Evolutionary conservation across 1,140 invertebrate genomes (phyloP).

Genomic region (Elysia chlorotica): DNA sequence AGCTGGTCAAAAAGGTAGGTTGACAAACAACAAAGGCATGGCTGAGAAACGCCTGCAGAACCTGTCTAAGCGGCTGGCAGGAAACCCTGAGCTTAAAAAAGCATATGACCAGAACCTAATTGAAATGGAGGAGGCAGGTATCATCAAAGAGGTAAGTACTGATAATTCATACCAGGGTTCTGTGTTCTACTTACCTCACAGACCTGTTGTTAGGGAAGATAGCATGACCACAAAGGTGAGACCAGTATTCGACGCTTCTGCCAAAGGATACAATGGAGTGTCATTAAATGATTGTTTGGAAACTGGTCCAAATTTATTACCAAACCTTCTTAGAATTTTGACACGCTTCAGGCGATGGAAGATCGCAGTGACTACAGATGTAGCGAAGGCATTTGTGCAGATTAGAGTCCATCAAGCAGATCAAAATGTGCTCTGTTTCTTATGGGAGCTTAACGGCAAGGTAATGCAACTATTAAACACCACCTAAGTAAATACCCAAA

Average conservation of each 20-base stretch:
- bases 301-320: not conserved
- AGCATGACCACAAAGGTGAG: not conserved
- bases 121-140: not conserved
- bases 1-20: too few relatives aligned
- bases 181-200: not conserved
- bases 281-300: not conserved
- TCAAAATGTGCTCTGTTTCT: not conserved
- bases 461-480: not conserved
- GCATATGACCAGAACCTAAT: too few relatives aligned
- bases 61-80: too few relatives aligned
- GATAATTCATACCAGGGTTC: too few relatives aligned
- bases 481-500: too few relatives aligned
- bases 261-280: not conserved
- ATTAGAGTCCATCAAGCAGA: not conserved
- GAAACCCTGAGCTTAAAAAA: too few relatives aligned
- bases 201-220: not conserved
- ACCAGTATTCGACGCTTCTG: not conserved
- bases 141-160: not conserved
- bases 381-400: not conserved
- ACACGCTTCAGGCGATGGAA: not conserved
- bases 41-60: too few relatives aligned
- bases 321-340: not conserved
- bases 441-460: not conserved
- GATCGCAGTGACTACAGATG: not conserved
- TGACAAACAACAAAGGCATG: too few relatives aligned